Evolutionary conservation across 2,888 invertebrate genomes (phyloP).

Genomic region (Ariolimax columbianus): DNA sequence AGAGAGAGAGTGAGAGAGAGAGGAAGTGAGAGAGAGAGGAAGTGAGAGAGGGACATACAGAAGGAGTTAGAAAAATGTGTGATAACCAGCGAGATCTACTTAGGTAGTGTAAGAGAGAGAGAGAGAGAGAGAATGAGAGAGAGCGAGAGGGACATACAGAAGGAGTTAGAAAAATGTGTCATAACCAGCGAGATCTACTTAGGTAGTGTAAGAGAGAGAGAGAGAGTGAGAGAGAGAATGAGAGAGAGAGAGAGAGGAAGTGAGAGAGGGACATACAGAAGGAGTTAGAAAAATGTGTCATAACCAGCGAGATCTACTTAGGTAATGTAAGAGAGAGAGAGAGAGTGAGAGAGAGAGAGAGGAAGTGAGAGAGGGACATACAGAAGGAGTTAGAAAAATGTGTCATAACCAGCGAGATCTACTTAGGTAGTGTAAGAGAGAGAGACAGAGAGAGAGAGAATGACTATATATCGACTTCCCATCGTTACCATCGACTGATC

Average conservation of each 20-base stretch:
- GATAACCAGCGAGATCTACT: too few relatives aligned
- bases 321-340: neutral
- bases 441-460: neutral
- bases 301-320: neutral
- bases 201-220: slow-evolving; percentile 19
- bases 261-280: slow-evolving; percentile 10
- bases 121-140: neutral
- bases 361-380: neutral
- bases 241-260: slow-evolving; percentile 32
- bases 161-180: neutral
- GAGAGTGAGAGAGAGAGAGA: neutral
- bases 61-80: too few relatives aligned
- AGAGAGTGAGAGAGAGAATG: slow-evolving; percentile 1
- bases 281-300: too few relatives aligned
- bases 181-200: neutral
- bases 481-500: too few relatives aligned
- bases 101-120: neutral
- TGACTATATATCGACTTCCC: too few relatives aligned
- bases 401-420: too few relatives aligned
- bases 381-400: neutral
- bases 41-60: neutral
- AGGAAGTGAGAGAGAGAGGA: neutral
- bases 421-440: neutral
- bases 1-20: neutral
- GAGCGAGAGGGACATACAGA: slow-evolving; percentile 9